Evolutionary conservation across 1,140 invertebrate species (phyloP), one percentile per base, ranked within the genome.

Genomic region (Lethocerus indicus): DNA sequence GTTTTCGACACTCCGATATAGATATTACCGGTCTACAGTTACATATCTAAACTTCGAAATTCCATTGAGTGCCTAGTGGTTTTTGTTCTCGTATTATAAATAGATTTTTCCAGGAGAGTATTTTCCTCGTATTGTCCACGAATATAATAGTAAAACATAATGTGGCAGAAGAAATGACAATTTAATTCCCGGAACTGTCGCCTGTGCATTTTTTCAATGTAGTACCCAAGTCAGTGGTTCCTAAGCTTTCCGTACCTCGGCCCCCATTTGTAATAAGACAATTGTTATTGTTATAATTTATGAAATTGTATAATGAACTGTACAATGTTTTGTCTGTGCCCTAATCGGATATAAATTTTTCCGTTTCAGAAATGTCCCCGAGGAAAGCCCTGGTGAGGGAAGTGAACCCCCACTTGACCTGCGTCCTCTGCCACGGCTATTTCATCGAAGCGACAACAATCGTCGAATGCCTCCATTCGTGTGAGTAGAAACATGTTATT

Each of bases 381-480:
- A 51, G 46, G 32, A 48, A 48, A 28, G 32, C 47, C 12, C 45
- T 50, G 7, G 46, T 59, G 6, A 36, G 49, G 39, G 72, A 77
- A 26, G 59, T 83, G 16, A 81, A 79, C 58, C 67, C 70, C 5
- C 71, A 75, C 58, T 60, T 83, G 16, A 70, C 71, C 21, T 97
- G 92, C 67, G 74, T 74, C 45, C 67, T 97, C 29, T 97, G 92
- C 68, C 73, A 76, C 50, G 91, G 92, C 14, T 96, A 96, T 61
- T 81, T 90, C 60, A 82, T 97, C 51, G 88, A 97, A 65, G 90
- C 92, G 5, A 93, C 88, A 9, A 91, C 90, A 26, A 89, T 95
- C 49, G 84, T 87, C 32, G 87, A 90, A 69, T 97, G 92, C 72
- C 74, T 93, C 52, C 91, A 96, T 67, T 88, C 90, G 25, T 94